A percentile compares a stretch with the other conserved stretches of the same genome.
Conservation (phyloP, 1,140 invertebrate genomes). For the Homalodisca vitripennis region DNA sequence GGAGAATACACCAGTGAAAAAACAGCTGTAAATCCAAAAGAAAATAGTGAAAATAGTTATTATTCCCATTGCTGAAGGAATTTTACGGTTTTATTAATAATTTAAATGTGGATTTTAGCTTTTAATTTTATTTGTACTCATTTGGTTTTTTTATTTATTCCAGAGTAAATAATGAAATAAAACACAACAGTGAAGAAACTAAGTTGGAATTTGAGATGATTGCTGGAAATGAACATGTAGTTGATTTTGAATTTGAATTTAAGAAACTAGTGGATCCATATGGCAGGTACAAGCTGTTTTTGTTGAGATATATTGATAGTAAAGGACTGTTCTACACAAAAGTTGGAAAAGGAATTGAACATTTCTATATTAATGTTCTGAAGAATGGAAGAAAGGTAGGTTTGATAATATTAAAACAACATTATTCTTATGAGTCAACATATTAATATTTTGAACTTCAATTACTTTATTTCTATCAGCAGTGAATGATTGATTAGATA, state of each 20-base stretch:
- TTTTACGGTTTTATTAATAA: too few species aligned
- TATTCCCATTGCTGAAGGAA: too few species aligned
- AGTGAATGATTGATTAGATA: too few species aligned
- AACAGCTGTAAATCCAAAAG: too few species aligned
- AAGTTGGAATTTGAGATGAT: constrained; percentile 25
- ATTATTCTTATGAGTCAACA: too few species aligned
- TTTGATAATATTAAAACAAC: too few species aligned
- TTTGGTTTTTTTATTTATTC: too few species aligned
- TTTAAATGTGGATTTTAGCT: too few species aligned
- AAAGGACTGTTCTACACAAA: constrained; percentile 57
- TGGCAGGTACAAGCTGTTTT: constrained; percentile 53
- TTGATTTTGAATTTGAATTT: constrained; percentile 28
- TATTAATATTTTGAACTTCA: too few species aligned
- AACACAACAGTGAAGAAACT: constrained; percentile 37
- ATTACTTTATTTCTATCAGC: constrained; percentile 12
- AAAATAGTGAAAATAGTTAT: too few species aligned
- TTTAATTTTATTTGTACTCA: too few species aligned
- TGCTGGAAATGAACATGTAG: constrained; percentile 31
- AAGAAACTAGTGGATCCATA: constrained; percentile 46
- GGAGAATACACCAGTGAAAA: too few species aligned
- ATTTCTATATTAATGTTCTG: constrained; percentile 52
- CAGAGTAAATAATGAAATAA: constrained; percentile 55
- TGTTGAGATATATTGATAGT: constrained; percentile 55
- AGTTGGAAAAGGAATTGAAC: constrained; percentile 57
- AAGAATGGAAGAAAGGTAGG: constrained; percentile 45